Evolutionary conservation across 2,797 vertebrate species (phyloP), one percentile per base, ranked within the genome.

Genomic region (Diceros bicornis): DNA sequence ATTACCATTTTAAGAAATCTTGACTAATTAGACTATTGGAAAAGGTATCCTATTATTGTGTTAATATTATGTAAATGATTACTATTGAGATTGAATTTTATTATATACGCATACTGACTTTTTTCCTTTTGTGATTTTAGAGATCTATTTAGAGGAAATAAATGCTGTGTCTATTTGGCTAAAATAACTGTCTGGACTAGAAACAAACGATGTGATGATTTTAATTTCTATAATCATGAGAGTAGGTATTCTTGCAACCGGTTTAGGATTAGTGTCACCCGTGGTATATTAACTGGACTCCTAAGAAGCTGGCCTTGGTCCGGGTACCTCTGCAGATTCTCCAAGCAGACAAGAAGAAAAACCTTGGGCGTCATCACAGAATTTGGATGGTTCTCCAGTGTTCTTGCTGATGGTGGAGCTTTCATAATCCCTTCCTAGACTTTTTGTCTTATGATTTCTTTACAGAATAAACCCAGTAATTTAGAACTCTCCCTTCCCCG

Each of bases 401-500:
- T 92, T 90, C 81, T 78, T 88, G 64, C 55, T 82, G 55, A 59
- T 57, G 11, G 25, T 82, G 61, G 74, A 59, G 29, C 57, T 83
- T 78, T 89, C 55, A 57, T 27, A 81, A 57, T 2, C 1, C 2
- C 20, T 89, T 74, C 5, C 44, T 81, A 57, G 32, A 57, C 21
- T 18, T 92, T 61, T 44, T 52, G 59, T 32, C 34, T 81, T 82
- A 66, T 66, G 6, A 79, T 72, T 90, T 94, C 88, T 94, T 96
- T 81, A 52, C 47, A 72, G 52, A 82, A 68, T 25, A 95, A 92
- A 82, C 1, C 14, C 16, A 29, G 44, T 59, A 41, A 74, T 71
- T 95, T 96, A 96, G n/a, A 72, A 66, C 64, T 84, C n/a, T 41
- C 68, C 62, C 82, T 97, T 75, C 86, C 91, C n/a, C 34, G 34